Percentiles rank a stretch among this genome's conserved stretches.
These are phyloP conservation scores for Coptotermes formosanus DNA, from an alignment of 1,140 invertebrate genomes.

Conservation along the genomic window DNA sequence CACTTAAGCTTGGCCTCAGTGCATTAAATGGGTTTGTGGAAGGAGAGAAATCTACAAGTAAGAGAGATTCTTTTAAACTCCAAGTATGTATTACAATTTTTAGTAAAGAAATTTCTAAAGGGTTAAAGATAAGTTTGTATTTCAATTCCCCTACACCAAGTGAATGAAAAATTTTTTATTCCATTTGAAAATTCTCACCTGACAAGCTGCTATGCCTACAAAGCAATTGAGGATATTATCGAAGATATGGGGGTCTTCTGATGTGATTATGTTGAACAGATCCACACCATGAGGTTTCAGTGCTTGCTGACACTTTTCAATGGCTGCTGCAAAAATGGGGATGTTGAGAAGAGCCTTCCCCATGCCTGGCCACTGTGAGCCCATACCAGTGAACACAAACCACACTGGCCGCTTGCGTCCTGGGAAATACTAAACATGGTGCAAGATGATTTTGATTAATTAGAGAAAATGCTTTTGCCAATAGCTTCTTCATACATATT, in stretches of 20 bases:
- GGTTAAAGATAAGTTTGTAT: no score
- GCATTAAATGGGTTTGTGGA: no score
- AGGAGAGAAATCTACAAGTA: no score
- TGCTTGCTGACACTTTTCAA: slow-evolving; percentile 63
- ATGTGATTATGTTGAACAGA: slow-evolving; percentile 77
- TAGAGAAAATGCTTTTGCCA: no score
- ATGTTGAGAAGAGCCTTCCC: slow-evolving; percentile 42
- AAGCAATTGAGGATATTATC: slow-evolving; percentile 86
- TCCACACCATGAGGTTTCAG: slow-evolving; percentile 77
- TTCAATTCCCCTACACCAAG: no score
- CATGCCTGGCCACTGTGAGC: slow-evolving; percentile 66
- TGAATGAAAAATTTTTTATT: no score
- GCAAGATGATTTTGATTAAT: no score
- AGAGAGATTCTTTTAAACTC: no score
- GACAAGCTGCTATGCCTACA: slow-evolving; percentile 90
- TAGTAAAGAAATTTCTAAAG: no score
- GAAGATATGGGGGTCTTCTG: slow-evolving; percentile 70
- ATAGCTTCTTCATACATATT: no score
- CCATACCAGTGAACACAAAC: slow-evolving; percentile 68
- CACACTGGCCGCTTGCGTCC: slow-evolving; percentile 51
- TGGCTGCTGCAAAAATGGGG: slow-evolving; percentile 30
- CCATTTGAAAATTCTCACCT: slow-evolving; percentile 52
- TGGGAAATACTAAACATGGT: background rate
- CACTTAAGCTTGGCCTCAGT: no score
- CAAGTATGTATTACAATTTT: no score